Conservation (phyloP, 2,797 vertebrate species). For the Myotis daubentonii region DNA sequence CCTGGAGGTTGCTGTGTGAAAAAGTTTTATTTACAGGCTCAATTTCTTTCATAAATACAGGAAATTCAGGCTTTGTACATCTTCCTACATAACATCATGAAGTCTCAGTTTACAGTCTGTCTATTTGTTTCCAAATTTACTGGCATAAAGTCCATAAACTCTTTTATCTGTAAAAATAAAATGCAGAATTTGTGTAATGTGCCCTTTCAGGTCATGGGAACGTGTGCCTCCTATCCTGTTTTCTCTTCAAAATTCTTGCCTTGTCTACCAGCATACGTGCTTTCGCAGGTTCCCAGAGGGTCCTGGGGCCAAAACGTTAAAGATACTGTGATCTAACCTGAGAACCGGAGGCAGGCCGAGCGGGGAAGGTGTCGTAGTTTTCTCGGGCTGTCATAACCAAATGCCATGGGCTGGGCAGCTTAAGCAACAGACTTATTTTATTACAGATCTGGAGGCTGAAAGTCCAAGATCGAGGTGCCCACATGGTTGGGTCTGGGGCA, state of each 20-base stretch:
- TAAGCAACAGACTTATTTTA: background rate
- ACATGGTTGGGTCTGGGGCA: background rate
- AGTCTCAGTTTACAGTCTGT: background rate
- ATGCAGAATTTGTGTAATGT: background rate
- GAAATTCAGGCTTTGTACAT: background rate
- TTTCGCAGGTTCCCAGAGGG: background rate
- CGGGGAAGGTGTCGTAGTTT: background rate
- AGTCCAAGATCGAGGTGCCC: background rate
- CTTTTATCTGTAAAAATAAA: background rate
- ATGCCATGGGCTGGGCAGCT: accelerated
- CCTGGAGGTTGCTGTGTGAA: background rate
- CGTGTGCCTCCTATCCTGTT: background rate
- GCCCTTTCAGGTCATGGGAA: background rate
- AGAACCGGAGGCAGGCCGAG: background rate
- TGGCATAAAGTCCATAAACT: background rate
- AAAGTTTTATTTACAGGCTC: background rate
- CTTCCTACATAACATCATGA: background rate
- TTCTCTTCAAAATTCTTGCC: background rate
- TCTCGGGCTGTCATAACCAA: background rate
- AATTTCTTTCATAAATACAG: background rate
- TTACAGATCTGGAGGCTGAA: background rate
- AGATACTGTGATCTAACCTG: background rate
- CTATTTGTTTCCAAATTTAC: background rate
- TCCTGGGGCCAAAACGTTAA: background rate
- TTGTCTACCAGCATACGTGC: too few species aligned